Conservation (phyloP, 2,797 vertebrate species). For the Syngnathus acus region DNA sequence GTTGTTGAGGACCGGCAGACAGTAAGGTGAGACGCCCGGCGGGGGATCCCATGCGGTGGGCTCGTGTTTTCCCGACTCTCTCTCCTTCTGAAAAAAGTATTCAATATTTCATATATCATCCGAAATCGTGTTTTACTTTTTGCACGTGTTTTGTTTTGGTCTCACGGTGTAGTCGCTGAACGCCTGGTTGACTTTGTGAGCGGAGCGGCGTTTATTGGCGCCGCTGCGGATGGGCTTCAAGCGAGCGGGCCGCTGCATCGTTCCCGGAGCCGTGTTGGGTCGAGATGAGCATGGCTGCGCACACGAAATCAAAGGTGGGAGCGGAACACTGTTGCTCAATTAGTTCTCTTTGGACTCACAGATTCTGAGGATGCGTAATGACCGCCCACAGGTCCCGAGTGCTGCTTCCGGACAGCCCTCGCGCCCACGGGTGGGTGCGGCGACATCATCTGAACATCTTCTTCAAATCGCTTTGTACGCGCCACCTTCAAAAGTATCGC, state of each 20-base stretch:
- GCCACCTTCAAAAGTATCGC: conserved; percentile 41
- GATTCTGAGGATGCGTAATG: conserved; percentile 62
- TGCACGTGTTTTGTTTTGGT: not conserved
- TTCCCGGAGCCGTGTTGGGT: conserved; percentile 83
- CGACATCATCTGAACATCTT: conserved; percentile 58
- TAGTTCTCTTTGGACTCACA: conserved; percentile 68
- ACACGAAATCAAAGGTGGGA: conserved; percentile 1
- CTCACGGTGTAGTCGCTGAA: conserved; percentile 66
- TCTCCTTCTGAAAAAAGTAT: conserved; percentile 53
- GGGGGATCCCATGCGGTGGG: conserved; percentile 48
- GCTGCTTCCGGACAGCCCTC: conserved; percentile 43
- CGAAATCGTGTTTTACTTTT: not conserved
- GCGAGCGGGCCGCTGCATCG: conserved; percentile 69
- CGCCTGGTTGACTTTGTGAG: conserved; percentile 41
- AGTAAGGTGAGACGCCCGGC: conserved; percentile 65
- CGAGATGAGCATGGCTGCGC: conserved; percentile 69
- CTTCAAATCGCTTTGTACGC: conserved; percentile 61
- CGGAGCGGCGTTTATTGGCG: conserved; percentile 56
- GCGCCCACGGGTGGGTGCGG: conserved; percentile 74
- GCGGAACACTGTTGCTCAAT: not conserved
- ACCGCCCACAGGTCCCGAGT: conserved; percentile 58
- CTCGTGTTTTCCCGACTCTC: conserved; percentile 43
- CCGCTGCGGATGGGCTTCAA: conserved; percentile 72
- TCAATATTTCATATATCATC: no score
- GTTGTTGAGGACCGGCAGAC: conserved; percentile 74